Evolutionary conservation across 2,888 invertebrate species (phyloP).

Genomic region (Nymphalis polychloros): DNA sequence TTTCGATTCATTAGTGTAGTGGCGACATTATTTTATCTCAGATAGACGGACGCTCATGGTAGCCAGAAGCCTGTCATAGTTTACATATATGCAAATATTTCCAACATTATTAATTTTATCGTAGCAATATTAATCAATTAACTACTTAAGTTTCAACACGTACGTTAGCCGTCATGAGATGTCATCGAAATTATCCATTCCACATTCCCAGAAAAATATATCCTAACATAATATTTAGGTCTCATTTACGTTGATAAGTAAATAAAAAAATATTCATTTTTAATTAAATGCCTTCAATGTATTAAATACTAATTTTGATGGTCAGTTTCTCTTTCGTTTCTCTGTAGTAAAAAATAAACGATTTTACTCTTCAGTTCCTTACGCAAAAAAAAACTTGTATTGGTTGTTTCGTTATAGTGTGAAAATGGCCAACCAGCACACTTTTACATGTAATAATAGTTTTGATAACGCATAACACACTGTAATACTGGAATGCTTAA

Average conservation of each 20-base stretch:
- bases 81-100: constrained; percentile 36
- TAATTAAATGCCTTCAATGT: too few species aligned
- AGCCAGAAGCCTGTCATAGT: constrained; percentile 35
- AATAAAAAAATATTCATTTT: not conserved
- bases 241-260: not conserved
- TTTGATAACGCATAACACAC: too few species aligned
- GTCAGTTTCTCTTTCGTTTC: too few species aligned
- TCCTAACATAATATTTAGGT: constrained; percentile 10
- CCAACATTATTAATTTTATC: constrained; percentile 31
- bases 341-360: too few species aligned
- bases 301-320: too few species aligned
- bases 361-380: too few species aligned
- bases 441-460: too few species aligned
- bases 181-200: constrained; percentile 17
- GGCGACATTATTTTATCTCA: constrained; percentile 19
- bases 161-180: constrained; percentile 32
- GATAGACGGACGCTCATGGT: constrained; percentile 31
- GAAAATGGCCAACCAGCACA: too few species aligned
- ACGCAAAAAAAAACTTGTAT: too few species aligned
- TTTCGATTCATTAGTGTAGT: constrained; percentile 5
- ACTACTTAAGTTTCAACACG: constrained; percentile 30
- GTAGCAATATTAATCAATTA: constrained; percentile 31
- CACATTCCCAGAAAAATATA: constrained; percentile 17
- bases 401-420: too few species aligned
- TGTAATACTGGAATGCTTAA: too few species aligned